A percentile compares a stretch with the other conserved stretches of the same genome.
phyloP scores from a whole-genome alignment of 1,140 invertebrate genomes.

The Macrosteles quadrilineatus region DNA sequence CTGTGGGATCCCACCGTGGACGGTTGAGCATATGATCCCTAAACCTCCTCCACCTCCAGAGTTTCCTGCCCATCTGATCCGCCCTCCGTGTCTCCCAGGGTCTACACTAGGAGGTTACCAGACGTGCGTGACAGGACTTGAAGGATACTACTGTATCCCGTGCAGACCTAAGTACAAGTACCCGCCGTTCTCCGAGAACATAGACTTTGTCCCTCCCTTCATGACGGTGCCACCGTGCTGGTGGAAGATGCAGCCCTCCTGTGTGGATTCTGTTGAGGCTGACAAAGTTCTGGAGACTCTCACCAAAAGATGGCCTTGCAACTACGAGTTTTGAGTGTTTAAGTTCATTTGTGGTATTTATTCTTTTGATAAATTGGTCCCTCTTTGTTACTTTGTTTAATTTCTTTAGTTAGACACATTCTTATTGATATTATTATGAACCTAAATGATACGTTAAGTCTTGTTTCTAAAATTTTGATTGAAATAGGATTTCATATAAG shows the following conservation, averaged over 20 bases:
- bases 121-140: not conserved
- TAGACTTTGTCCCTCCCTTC: not conserved
- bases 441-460: too few species aligned
- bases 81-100: not conserved
- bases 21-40: not conserved
- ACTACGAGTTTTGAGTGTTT: too few species aligned
- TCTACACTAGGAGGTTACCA: not conserved
- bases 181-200: constrained; percentile 11
- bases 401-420: too few species aligned
- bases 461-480: too few species aligned
- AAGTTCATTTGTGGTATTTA: too few species aligned
- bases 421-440: too few species aligned
- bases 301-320: not conserved
- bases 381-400: too few species aligned
- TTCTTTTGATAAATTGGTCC: too few species aligned
- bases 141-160: not conserved
- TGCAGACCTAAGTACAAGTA: constrained; percentile 4
- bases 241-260: not conserved
- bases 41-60: not conserved
- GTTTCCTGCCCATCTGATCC: not conserved
- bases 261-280: not conserved
- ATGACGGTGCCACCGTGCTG: not conserved
- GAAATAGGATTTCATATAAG: too few species aligned
- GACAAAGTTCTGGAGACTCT: not conserved
- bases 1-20: not conserved